Conservation (phyloP, 2,113 vertebrate species). For the Siphamia tubifer region DNA sequence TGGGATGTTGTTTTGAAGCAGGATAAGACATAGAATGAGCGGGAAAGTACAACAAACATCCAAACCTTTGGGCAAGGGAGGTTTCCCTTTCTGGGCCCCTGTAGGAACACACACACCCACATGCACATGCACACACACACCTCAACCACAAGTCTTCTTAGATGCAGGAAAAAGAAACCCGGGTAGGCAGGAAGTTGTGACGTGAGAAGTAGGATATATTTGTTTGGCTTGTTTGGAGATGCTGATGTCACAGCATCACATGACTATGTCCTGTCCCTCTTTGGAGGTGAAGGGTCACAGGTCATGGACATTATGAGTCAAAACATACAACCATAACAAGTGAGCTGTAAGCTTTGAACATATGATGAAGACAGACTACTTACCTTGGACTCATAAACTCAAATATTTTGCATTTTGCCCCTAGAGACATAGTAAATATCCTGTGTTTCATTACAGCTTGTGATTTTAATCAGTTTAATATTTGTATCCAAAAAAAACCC, state of each 20-base stretch:
- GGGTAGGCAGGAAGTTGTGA: background rate
- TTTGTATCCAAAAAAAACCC: too few species aligned
- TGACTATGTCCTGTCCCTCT: background rate
- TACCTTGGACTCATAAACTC: too few species aligned
- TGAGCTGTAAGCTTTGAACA: background rate
- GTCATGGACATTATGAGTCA: constrained; percentile 37
- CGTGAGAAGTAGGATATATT: background rate
- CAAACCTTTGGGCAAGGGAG: constrained; percentile 12
- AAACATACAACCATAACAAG: constrained; percentile 25
- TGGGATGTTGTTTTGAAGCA: constrained; percentile 59
- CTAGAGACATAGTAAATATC: too few species aligned
- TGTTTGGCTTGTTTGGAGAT: background rate
- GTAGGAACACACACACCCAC: background rate
- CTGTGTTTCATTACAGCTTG: too few species aligned
- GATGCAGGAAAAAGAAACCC: background rate
- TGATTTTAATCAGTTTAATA: too few species aligned
- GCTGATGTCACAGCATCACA: constrained; percentile 10
- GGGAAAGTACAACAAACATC: constrained; percentile 19
- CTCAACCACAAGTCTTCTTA: background rate
- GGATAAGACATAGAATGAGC: constrained; percentile 7
- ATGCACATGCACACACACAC: constrained; percentile 23
- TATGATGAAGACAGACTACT: background rate
- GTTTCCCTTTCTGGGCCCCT: background rate
- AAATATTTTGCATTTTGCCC: too few species aligned
- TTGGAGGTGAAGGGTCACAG: constrained; percentile 7